These are phyloP conservation scores for Pteropus rufus DNA, from an alignment of 2,797 vertebrate species.

Conservation along the genomic window DNA sequence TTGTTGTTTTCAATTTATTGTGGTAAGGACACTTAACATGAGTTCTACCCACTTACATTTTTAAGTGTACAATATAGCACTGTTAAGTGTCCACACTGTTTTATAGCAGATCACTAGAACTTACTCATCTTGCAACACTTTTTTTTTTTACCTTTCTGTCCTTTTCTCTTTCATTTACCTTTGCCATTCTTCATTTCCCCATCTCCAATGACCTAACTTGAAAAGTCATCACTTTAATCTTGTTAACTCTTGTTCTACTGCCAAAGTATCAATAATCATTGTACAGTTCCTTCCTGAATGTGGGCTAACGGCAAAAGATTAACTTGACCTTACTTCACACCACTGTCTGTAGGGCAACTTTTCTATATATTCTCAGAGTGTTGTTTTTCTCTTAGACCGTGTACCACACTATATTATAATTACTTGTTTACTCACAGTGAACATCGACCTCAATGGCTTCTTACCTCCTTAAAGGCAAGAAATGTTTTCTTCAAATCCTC, in stretches of 20 bases:
- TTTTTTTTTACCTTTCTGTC: neutral
- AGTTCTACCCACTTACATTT: neutral
- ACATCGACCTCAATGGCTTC: neutral
- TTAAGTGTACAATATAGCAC: neutral
- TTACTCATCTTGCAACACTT: neutral
- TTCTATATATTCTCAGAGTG: neutral
- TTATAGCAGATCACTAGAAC: neutral
- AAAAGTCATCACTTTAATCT: neutral
- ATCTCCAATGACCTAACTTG: neutral
- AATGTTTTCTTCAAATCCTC: neutral
- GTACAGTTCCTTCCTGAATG: neutral
- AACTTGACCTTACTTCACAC: neutral
- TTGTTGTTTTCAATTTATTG: neutral
- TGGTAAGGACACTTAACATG: neutral
- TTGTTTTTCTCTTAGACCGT: neutral
- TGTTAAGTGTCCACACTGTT: neutral
- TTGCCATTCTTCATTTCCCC: neutral
- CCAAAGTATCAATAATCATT: neutral
- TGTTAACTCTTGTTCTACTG: neutral
- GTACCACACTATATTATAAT: neutral
- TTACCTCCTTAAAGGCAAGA: neutral
- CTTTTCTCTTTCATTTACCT: neutral
- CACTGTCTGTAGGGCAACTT: neutral
- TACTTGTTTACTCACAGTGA: neutral
- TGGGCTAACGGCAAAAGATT: neutral